phyloP scores from a whole-genome alignment of 2,113 vertebrate genomes.

The Balaenoptera acutorostrata region DNA sequence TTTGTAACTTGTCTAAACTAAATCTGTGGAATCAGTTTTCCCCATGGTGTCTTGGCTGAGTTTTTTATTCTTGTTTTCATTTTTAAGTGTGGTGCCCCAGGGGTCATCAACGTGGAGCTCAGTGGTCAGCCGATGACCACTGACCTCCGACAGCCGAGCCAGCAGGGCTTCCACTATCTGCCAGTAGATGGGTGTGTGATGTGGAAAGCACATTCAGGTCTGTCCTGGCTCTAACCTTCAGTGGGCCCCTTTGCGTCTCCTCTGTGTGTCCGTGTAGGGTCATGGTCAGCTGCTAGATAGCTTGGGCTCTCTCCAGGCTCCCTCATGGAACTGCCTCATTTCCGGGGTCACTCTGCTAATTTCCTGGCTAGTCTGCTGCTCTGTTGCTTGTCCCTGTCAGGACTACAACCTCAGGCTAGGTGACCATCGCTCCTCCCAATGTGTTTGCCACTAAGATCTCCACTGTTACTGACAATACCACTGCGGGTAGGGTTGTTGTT shows the following conservation, averaged over 20 bases:
- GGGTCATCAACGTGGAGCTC: neutral
- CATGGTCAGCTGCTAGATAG: accelerated
- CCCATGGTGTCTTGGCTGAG: neutral
- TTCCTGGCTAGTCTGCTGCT: neutral
- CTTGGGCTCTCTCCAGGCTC: neutral
- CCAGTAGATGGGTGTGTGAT: too few species aligned
- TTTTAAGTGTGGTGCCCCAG: neutral
- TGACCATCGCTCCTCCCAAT: neutral
- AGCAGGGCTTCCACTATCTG: too few species aligned
- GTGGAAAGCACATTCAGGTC: neutral
- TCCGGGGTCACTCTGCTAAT: too few species aligned
- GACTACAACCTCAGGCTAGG: neutral
- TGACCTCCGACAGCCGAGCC: neutral
- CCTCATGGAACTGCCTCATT: neutral
- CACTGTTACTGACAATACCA: accelerated
- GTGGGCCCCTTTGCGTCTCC: too few species aligned
- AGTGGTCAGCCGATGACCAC: too few species aligned
- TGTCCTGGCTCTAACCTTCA: too few species aligned
- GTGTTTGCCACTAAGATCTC: too few species aligned
- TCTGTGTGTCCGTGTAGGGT: neutral
- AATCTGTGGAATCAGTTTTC: neutral
- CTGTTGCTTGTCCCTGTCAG: too few species aligned
- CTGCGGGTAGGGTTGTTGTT: neutral
- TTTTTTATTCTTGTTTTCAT: neutral
- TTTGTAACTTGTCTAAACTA: neutral